Evolutionary conservation across 2,113 vertebrate genomes (phyloP).

Genomic region (Brachypodius melanocephalos): DNA sequence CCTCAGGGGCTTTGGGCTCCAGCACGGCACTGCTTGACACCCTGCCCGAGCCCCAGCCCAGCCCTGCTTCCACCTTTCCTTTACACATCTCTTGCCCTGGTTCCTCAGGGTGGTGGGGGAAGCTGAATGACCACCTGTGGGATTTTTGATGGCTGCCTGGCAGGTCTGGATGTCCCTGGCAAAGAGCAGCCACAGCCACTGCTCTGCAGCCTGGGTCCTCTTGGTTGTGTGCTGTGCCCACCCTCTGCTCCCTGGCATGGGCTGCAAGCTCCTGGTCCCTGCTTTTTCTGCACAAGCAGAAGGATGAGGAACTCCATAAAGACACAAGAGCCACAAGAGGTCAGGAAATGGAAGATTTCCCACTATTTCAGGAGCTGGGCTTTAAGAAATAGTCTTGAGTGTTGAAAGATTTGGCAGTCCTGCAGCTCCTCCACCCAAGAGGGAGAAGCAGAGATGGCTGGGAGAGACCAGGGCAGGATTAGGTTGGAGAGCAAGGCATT

Average conservation of each 20-base stretch:
- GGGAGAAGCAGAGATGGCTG: background rate
- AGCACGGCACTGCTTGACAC: fast-evolving
- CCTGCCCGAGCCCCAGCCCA: background rate
- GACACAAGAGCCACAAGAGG: background rate
- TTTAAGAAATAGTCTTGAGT: slow-evolving; percentile 16
- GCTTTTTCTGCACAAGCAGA: background rate
- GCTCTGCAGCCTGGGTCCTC: background rate
- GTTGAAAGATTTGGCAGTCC: slow-evolving; percentile 24
- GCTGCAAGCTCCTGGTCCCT: background rate
- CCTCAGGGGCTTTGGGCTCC: background rate
- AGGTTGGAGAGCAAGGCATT: background rate
- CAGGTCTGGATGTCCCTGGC: background rate
- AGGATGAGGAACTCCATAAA: background rate
- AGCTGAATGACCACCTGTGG: fast-evolving
- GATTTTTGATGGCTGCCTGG: background rate
- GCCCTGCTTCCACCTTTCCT: background rate
- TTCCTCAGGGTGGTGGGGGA: background rate
- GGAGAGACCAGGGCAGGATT: background rate
- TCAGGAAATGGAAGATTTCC: background rate
- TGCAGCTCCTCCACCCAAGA: background rate
- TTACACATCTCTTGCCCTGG: background rate
- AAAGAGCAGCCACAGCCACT: background rate
- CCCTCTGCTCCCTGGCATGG: background rate
- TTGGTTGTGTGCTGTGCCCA: background rate
- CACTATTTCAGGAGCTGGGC: background rate